These are phyloP conservation scores for Siniperca chuatsi DNA, from an alignment of 2,113 vertebrate genomes.

Conservation along the genomic window DNA sequence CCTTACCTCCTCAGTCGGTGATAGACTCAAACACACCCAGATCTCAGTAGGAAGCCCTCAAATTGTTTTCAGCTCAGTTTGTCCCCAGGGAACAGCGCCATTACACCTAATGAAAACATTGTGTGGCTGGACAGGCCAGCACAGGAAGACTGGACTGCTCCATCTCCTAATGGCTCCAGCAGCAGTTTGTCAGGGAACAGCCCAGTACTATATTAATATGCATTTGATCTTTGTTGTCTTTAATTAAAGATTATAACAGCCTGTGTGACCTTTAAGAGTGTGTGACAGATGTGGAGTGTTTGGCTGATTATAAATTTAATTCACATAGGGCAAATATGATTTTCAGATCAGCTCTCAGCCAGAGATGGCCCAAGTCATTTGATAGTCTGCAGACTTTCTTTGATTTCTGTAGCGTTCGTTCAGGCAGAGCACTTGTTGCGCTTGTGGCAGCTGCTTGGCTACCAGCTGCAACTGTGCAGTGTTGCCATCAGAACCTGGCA, in stretches of 20 bases:
- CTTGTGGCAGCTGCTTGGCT: too few species aligned
- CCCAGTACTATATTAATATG: background rate
- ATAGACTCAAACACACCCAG: background rate
- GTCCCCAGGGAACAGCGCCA: background rate
- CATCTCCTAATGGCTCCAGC: background rate
- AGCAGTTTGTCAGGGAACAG: background rate
- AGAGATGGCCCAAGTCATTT: background rate
- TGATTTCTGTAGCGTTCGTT: background rate
- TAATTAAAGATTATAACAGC: background rate
- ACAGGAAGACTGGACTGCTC: background rate
- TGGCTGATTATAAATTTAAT: background rate
- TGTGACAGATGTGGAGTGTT: background rate
- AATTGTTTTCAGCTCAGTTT: constrained; percentile 16
- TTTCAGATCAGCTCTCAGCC: too few species aligned
- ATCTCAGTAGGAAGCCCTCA: background rate
- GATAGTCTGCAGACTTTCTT: background rate
- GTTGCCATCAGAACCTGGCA: too few species aligned
- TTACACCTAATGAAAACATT: constrained; percentile 11
- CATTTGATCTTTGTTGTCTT: background rate
- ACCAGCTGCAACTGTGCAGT: too few species aligned
- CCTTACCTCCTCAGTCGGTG: background rate
- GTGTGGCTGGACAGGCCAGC: background rate
- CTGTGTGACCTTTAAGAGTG: background rate
- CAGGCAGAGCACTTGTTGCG: background rate
- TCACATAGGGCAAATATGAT: background rate